phyloP scores from a whole-genome alignment of 2,113 vertebrate species.

The Condylura cristata region DNA sequence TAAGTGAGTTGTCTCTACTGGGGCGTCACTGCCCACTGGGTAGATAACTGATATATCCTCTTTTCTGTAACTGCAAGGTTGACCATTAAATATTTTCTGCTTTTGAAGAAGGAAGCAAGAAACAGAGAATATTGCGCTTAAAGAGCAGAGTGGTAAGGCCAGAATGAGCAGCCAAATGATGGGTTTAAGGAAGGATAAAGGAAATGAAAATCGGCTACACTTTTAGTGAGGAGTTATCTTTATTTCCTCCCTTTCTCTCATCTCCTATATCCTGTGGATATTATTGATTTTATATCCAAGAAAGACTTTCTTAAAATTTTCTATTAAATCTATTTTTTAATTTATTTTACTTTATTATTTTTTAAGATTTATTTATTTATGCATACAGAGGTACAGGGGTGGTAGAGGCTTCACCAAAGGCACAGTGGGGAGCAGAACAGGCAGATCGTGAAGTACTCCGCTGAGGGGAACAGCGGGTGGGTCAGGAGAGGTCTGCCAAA shows the following conservation, averaged over 20 bases:
- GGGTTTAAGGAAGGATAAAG: neutral
- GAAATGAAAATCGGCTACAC: neutral
- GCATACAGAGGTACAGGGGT: too few species aligned
- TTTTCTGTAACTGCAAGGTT: neutral
- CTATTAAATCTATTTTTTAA: neutral
- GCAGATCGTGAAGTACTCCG: too few species aligned
- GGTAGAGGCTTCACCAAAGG: too few species aligned
- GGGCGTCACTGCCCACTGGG: neutral
- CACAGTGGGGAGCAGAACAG: too few species aligned
- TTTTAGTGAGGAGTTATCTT: neutral
- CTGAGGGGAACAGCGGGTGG: too few species aligned
- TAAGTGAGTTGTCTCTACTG: neutral
- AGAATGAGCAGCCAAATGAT: constrained; percentile 11
- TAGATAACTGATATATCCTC: neutral
- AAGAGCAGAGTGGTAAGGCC: neutral
- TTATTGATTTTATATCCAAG: constrained; percentile 17
- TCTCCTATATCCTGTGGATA: neutral
- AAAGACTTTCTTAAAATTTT: neutral
- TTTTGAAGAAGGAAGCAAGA: constrained; percentile 45
- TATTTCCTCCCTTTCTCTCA: neutral
- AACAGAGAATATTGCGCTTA: neutral
- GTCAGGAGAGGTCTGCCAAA: too few species aligned
- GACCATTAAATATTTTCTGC: neutral
- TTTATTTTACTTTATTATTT: too few species aligned
- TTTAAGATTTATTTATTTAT: too few species aligned